Percentiles rank a stretch among this genome's conserved stretches.
These are phyloP conservation scores for Microcebus tavaratra DNA, from an alignment of 2,113 vertebrate genomes.

Conservation along the genomic window DNA sequence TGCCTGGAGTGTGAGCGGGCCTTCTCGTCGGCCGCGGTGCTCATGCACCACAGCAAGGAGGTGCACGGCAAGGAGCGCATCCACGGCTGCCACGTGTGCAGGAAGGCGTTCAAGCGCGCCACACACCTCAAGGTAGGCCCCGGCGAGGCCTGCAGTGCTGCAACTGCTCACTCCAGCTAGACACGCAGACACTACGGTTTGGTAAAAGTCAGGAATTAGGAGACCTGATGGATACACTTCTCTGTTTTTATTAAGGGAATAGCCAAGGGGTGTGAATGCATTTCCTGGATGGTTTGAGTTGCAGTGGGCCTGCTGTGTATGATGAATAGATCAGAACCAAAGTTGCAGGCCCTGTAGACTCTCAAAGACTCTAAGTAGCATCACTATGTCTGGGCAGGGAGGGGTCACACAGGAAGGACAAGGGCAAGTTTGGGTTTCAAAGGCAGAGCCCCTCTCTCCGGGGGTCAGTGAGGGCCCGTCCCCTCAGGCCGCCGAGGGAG, in stretches of 20 bases:
- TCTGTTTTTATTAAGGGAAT: not conserved
- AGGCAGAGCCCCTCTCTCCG: not conserved
- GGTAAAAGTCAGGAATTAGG: not conserved
- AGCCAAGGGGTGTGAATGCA: too few relatives aligned
- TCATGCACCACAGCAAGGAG: slow-evolving; percentile 91
- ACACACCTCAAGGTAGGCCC: slow-evolving; percentile 95
- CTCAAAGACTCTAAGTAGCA: not conserved
- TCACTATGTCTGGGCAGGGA: not conserved
- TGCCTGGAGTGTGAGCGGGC: slow-evolving; percentile 93
- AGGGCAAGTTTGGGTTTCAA: not conserved
- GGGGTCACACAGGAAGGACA: not conserved
- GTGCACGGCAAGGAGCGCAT: slow-evolving; percentile 93
- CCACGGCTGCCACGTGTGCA: slow-evolving; percentile 93
- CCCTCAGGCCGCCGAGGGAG: not conserved
- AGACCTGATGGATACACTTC: not conserved
- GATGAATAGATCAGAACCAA: too few relatives aligned
- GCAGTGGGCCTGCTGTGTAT: not conserved
- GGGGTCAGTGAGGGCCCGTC: not conserved
- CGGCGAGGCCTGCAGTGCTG: too few relatives aligned
- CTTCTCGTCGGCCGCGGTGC: slow-evolving; percentile 88
- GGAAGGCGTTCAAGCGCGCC: slow-evolving; percentile 97
- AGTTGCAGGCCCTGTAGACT: not conserved
- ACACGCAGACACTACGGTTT: not conserved
- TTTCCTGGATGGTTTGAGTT: not conserved
- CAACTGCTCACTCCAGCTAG: not conserved